A percentile compares a stretch with the other conserved stretches of the same genome.
Conservation (phyloP, 1,140 invertebrate genomes). For the Carposina sasakii region DNA sequence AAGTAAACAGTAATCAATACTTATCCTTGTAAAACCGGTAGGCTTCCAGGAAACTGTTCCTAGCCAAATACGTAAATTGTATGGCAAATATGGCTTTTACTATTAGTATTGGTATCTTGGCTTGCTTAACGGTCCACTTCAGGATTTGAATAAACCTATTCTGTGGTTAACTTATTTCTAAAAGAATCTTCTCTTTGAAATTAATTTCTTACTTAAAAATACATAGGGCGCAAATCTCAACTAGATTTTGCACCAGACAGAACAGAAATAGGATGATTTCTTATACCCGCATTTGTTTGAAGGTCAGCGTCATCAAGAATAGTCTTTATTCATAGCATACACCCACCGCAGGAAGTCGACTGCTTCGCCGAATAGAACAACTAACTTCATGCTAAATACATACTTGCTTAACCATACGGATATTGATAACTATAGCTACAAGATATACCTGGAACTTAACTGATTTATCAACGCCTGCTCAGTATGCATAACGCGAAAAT, state of each 20-base stretch:
- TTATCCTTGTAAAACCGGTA: conserved; percentile 25
- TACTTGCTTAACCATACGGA: no score
- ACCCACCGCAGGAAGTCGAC: conserved; percentile 47
- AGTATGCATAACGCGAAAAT: no score
- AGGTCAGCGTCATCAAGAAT: no score
- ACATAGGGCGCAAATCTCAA: not conserved
- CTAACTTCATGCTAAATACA: no score
- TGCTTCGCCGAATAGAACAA: conserved; percentile 59
- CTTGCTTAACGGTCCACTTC: conserved; percentile 57
- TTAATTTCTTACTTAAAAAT: not conserved
- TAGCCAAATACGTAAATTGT: conserved; percentile 60
- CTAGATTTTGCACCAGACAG: not conserved
- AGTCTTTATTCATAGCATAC: conserved; percentile 51
- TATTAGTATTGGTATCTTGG: conserved; percentile 42
- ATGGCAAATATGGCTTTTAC: conserved; percentile 55
- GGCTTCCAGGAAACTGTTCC: conserved; percentile 45
- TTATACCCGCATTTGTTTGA: not conserved
- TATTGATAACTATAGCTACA: no score
- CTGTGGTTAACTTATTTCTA: no score
- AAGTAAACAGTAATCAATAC: conserved; percentile 25
- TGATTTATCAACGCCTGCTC: no score
- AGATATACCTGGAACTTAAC: no score
- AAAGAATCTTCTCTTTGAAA: no score
- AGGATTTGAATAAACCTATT: conserved; percentile 57
- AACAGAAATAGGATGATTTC: not conserved